Conservation (phyloP, 2,113 vertebrate species). For the Microtus montanus region DNA sequence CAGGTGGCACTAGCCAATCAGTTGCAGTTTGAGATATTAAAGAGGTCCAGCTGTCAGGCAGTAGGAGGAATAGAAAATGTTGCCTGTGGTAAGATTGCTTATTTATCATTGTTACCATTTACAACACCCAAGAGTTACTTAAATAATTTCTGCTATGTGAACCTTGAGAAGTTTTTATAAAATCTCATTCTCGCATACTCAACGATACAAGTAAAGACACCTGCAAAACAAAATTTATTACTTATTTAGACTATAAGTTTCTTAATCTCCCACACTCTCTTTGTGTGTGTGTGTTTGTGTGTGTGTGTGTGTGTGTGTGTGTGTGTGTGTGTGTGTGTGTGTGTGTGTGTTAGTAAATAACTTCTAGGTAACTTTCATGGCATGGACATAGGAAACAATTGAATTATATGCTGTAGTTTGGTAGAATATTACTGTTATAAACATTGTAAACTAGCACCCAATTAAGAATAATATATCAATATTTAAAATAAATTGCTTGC, state of each 20-base stretch:
- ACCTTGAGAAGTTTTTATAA: constrained; percentile 59
- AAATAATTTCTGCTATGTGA: constrained; percentile 64
- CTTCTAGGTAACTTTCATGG: neutral
- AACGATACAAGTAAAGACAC: neutral
- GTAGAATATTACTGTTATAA: neutral
- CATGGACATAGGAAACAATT: neutral
- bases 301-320: neutral
- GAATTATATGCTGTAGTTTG: neutral
- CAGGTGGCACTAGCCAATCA: constrained; percentile 66
- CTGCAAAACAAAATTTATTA: neutral
- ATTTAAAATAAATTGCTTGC: neutral
- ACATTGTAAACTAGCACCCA: neutral
- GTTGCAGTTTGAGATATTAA: constrained; percentile 66
- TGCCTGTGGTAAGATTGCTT: constrained; percentile 59
- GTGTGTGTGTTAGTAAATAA: neutral
- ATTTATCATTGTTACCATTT: constrained; percentile 73
- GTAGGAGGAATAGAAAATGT: constrained; percentile 65
- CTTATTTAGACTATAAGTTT: constrained; percentile 23
- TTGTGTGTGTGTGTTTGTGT: neutral
- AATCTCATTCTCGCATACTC: neutral
- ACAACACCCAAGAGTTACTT: neutral
- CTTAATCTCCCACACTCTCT: neutral
- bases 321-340: neutral
- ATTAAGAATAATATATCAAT: constrained; percentile 11
- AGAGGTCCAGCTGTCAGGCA: constrained; percentile 59